Evolutionary conservation across 2,888 invertebrate species (phyloP), one percentile per base, ranked within the genome.

Genomic region (Pandemis corylana): DNA sequence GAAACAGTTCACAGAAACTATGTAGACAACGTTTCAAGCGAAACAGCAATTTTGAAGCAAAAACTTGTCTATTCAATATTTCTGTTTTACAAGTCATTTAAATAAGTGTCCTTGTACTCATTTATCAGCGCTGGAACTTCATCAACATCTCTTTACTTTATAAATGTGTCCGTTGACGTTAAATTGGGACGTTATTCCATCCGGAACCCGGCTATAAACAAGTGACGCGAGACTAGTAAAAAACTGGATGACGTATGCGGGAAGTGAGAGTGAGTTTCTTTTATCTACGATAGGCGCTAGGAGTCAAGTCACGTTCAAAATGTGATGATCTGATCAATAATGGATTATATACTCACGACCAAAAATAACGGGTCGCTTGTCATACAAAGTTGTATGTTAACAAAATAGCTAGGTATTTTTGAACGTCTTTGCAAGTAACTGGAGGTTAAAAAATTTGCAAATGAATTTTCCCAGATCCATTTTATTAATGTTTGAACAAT

Each of bases 141-240:
- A 68, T 73, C 36, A 68, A 64, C 41, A 56, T 49, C 20, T 73
- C 56, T 56, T 64, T 59, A 46, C 72, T 59, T 68, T 20, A 68
- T 73, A 68, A 73, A 73, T 59, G 72, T 68, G 72, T 68, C 72
- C 56, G 56, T 64, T 61, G 64, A 42, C 41, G 64, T 61, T 56
- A 69, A 73, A 69, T 69, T 65, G 56, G 36, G 46, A 13, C n/a
- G 41, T 15, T 66, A 62, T 62, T 15, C 64, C 13, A 62, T 36
- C 44, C 74, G 70, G 74, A 70, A 69, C 65, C 65, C 59, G 10
- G 9, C 56, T 51, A 61, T 66, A 70, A 74, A 74, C 66, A 69
- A 70, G 66, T 74, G 66, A 74, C 53, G 69, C 64, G 59, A 56
- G 49, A 28, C 20, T 59, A 10, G 59, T 68, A 68, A 73, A 72